Evolutionary conservation across 2,797 vertebrate species (phyloP), one percentile per base, ranked within the genome.

Genomic region (Sitta carolinensis): DNA sequence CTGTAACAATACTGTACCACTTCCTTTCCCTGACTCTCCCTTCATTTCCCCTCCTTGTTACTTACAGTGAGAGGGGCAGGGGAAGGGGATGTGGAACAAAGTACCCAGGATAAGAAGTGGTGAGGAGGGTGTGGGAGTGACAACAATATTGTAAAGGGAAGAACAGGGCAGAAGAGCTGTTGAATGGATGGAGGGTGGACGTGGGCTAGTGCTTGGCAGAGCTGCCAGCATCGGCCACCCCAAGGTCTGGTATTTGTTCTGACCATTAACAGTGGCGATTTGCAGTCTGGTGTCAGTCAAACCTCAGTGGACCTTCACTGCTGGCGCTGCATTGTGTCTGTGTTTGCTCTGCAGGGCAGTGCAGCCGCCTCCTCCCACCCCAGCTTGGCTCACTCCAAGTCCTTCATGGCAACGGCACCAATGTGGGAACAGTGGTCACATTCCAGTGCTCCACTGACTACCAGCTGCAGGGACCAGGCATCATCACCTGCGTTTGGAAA

Each of bases 361-460:
- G 99, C 76, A 72, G 77, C 34, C 98, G 63, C 4, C 50, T 98
- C 77, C 94, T 91, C 8, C 96, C 98, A 4, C 99, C 99, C 18
- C 96, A 80, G 10, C 87, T 98, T 2, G 98, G 98, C 74, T 98
- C 97, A 0, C 97, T 98, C 30, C 98, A 95, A 82, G 90, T 99
- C 84, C 70, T 98, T 58, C 97, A 97, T 1, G 99, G 99, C 27
- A 98, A 99, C 0, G 99, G 99, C 85, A 98, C 98, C 1, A 97
- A 97, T 0, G 90, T 99, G 90, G 99, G 99, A 43, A 98, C 98
- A 0, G 97, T 98, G 68, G 97, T 99, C 36, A 93, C 95, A 3
- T 98, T 99, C 96, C 98, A 97, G 95, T 99, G 99, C 87, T 98
- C 98, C 1, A 94, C 94, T 1, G 98, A 97, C 84, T 98, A 99